Base-by-base conservation (phyloP, 2,888 invertebrate genomes). In the Melinaea menophilus region DNA sequence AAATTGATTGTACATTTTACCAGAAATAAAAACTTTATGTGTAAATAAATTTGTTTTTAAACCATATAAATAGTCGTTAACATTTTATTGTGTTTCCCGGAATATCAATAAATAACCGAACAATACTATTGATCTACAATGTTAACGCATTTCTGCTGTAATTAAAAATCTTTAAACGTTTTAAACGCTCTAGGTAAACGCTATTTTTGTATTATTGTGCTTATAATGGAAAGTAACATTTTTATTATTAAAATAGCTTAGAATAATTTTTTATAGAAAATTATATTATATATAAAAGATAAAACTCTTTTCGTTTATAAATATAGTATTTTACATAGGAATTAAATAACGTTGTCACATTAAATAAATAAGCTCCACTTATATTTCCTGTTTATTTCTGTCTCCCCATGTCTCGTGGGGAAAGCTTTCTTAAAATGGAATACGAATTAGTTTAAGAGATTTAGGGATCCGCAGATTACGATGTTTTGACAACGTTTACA, bases 341-440 rank as follows among this genome's bases (percentile, higher is more conserved):
- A 82, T 74, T 78, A 82, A 81, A 79, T 81, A 78, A 79, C 75
- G 80, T 75, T 85, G 87, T 85, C 86, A 82, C 84, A 81, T 82
- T 79, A 83, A 84, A 87, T 87, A 85, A 84, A 87, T 85, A 84
- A 79, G 78, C 74, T 76, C 81, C 82, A 79, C 83, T 84, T 80
- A 82, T 81, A 84, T 86, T 84, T 85, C 84, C 79, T 76, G 86
- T 82, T 82, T 88, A 88, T 88, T 89, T 86, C 81, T 73, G 85
- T 84, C 76, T 75, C 82, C 80, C 80, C 73, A 69, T 76, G 75
- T 73, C 72, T 59, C 58, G 75, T 71, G 73, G 66, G 69, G 75
- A 70, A 73, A 74, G 76, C 70, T 75, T 75, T 80, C 81, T 81
- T 79, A 80, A 81, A 79, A 72, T 70, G 76, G 78, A 79, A 71